Evolutionary conservation across 53 echinoderm and acorn worm species (phyloP), one percentile per base, ranked within the genome.

Genomic region (Holothuria leucospilota): DNA sequence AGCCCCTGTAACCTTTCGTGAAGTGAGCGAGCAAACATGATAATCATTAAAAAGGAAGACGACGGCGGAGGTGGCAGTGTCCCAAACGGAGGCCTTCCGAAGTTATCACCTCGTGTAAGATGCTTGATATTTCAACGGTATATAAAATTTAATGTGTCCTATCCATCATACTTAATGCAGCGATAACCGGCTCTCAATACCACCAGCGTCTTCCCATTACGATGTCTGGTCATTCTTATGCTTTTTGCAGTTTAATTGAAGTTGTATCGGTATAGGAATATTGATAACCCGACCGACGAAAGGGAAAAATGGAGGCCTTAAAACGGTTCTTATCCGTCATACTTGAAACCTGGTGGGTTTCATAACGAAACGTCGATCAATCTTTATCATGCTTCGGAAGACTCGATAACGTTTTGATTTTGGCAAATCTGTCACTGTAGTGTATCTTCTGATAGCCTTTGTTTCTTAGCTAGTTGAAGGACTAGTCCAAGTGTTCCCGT

Each of bases 261-360:
- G 75, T 49, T 75, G 75, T 75, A 75, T 42, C 75, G 52, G 51
- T 51, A 75, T 40, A 51, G 75, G 49, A 75, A 75, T 75, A 75
- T 75, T 75, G 75, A 75, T 75, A 75, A 75, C 75, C 51, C 51
- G 20, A 51, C 75, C 52, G 39, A 75, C 16, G 75, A 49, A 49
- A 26, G 49, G n/a, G 26, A 51, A 25, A 75, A 75, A 75, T 49
- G 46, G 75, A 9, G 46, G 75, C 49, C 49, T 51, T 75, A 49
- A 75, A 75, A 75, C 75, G 75, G 49, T 51, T n/a, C 75, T 75
- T 75, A 75, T 75, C 75, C 75, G 75, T 75, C 75, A 75, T 75
- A 75, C 75, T 75, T 49, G 75, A 75, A n/a, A 75, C 12, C 26
- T 20, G 51, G 49, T 42, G 46, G 75, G 52, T 51, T 75, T 51